Evolutionary conservation across 2,888 invertebrate genomes (phyloP).

Genomic region (Pachymerium ferrugineum): DNA sequence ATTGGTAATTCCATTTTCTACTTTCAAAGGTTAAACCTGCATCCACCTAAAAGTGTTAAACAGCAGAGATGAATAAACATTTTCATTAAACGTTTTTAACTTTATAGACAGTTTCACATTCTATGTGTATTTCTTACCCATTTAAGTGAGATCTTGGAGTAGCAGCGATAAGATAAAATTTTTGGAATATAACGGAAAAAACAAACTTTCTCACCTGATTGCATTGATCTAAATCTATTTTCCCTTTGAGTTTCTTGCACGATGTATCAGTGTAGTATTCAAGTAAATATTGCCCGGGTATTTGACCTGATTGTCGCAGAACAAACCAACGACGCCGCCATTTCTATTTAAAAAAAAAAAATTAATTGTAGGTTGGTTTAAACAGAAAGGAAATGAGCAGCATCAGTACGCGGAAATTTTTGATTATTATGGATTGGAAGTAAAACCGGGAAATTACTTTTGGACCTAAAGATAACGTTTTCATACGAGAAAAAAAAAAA

Average conservation of each 20-base stretch:
- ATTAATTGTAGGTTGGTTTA: too few relatives aligned
- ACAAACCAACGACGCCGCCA: constrained; percentile 95
- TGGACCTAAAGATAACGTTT: too few relatives aligned
- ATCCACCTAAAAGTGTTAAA: constrained; percentile 61
- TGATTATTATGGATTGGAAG: too few relatives aligned
- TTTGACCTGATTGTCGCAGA: constrained; percentile 79
- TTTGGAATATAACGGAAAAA: not conserved
- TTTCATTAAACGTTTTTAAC: not conserved
- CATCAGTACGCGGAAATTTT: too few relatives aligned
- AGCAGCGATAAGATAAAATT: not conserved
- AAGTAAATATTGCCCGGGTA: constrained; percentile 87
- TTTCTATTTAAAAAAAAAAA: constrained; percentile 58
- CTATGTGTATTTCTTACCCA: not conserved
- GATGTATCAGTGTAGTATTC: constrained; percentile 79
- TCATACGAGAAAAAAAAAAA: too few relatives aligned
- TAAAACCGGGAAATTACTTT: too few relatives aligned
- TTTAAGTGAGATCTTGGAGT: not conserved
- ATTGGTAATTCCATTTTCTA: constrained; percentile 64
- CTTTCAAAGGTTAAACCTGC: constrained; percentile 78
- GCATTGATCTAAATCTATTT: constrained; percentile 85
- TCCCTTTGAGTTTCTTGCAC: constrained; percentile 45
- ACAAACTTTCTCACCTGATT: constrained; percentile 64
- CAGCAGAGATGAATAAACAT: too few relatives aligned
- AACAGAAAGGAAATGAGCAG: too few relatives aligned
- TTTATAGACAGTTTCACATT: not conserved